Base-by-base conservation (phyloP, 2,113 vertebrate genomes). In the Zosterops lateralis region DNA sequence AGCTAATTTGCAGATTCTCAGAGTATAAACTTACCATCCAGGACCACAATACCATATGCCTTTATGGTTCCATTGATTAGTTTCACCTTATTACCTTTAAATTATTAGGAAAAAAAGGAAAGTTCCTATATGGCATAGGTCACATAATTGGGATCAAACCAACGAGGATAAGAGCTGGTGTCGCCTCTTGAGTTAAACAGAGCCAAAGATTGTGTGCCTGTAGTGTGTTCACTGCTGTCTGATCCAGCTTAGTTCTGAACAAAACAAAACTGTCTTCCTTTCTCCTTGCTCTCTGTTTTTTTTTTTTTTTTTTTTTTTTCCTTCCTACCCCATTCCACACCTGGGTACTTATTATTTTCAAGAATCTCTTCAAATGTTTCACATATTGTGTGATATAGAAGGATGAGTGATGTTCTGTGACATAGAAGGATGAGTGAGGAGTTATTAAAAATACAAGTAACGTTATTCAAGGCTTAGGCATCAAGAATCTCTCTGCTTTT, bases 21-120 rank as follows among this genome's bases (percentile, higher is more conserved):
- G 86, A 89, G 62, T 94, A 91, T 87, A 96, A 95, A 60, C 56
- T 95, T 96, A 94, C 93, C 66, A 74, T 87, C 70, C 31, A 86
- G 67, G 67, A 92, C 80, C 76, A 78, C 56, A 64, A 38, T 91
- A 75, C 87, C 94, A 89, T 84, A 92, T 93, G 91, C 62, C 53
- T 93, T 92, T 97, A 92, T 92, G 96, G 87, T 92, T 94, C 89
- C 65, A 97, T 95, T 90, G 94, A 97, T 97, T 96, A 96, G 96
- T 96, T 96, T 97, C 94, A 94, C 95, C 38, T 94, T 95, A 93
- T 96, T 97, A 89, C 42, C 70, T 94, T 95, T 92, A 95, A 95
- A 92, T 97, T 94, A 94, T 95, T 87, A 89, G 64, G 78, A 31
- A 62, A 84, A 85, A 89, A 94, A 91, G 9, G 48, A 25, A 89